These are phyloP conservation scores for Paguma larvata DNA, from an alignment of 2,797 vertebrate genomes.

Conservation along the genomic window DNA sequence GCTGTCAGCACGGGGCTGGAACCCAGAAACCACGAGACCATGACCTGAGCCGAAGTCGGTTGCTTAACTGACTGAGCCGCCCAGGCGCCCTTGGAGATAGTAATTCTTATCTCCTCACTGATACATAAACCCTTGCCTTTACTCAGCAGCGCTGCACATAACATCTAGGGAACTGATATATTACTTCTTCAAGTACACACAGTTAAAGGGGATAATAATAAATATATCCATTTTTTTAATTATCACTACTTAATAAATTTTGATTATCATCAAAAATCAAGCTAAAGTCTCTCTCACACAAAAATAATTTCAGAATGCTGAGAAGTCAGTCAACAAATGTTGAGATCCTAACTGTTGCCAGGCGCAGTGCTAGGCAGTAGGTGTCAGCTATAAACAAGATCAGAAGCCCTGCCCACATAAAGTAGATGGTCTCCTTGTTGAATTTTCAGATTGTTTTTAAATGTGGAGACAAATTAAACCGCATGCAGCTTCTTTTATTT, in stretches of 20 bases:
- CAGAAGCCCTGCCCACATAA: not conserved
- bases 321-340: not conserved
- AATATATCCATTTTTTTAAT: not conserved
- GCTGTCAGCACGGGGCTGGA: no score
- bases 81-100: not conserved
- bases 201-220: not conserved
- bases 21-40: no score
- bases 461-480: not conserved
- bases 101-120: not conserved
- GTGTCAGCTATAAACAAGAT: not conserved
- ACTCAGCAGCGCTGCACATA: no score
- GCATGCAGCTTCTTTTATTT: not conserved
- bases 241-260: not conserved
- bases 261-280: slow-evolving; percentile 34
- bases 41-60: no score
- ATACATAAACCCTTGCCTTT: not conserved
- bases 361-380: not conserved
- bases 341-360: not conserved
- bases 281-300: not conserved
- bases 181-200: not conserved
- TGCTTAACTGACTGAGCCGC: no score
- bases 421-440: not conserved
- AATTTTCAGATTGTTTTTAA: not conserved
- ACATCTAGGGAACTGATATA: not conserved
- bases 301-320: slow-evolving; percentile 13